Evolutionary conservation across 2,797 vertebrate genomes (phyloP), one percentile per base, ranked within the genome.

Genomic region (Muscicapa comitata): DNA sequence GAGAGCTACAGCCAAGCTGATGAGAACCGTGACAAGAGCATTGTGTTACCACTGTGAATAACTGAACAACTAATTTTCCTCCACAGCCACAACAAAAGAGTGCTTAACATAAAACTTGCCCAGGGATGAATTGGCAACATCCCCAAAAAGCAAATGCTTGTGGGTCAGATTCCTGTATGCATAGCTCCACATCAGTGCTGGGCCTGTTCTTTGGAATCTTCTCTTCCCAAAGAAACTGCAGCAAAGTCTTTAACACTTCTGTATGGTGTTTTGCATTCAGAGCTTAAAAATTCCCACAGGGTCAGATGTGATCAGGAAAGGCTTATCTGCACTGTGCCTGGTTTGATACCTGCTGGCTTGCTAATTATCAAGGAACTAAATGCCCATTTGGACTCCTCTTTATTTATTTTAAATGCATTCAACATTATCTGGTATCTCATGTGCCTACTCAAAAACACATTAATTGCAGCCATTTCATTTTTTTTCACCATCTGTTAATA

Each of bases 31-130:
- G 85, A 90, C 76, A 76, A 85, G 53, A 89, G 43, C 43, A 48
- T 92, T 95, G 70, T 88, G 47, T 75, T 88, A 70, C 35, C 28
- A 18, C 48, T 28, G 45, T 81, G 91, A 95, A 81, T 86, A 90
- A 81, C 35, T 0, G 1, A 90, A 65, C 6, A 17, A 43, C 21
- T 54, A 55, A 48, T 88, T 91, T 92, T 90, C n/a, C 23, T 78
- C n/a, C 70, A 37, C 0, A 2, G 51, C 20, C 8, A 16, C 43
- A 63, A 76, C 38, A 83, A 88, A 73, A 68, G 70, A 50, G 28
- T 11, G 50, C 54, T 95, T 93, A 80, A 92, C 4, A 2, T 84
- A 88, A 89, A 89, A 90, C 57, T 83, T 92, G 61, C 89, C 26
- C 63, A 65, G 57, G 50, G 35, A 67, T 74, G 53, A 76, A 76